Base-by-base conservation (phyloP, 2,888 invertebrate genomes). In the Drosophila sordidula region DNA sequence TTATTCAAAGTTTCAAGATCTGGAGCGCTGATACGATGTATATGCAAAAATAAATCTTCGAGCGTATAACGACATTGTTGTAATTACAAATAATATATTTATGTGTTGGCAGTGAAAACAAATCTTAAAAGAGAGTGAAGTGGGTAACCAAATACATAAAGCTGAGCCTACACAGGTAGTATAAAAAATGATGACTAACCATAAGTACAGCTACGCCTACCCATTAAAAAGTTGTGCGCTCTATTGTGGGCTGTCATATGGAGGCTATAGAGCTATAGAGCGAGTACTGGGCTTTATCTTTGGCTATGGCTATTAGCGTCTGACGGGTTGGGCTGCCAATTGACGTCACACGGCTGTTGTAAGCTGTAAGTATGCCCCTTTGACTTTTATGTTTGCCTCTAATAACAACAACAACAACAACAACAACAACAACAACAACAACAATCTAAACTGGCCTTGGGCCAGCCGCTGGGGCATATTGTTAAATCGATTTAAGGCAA, bases 401-500 rank as follows among this genome's bases (percentile, higher is more conserved):
- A 45, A 46, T 59, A 57, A 46, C 32, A 62, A 38, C 49, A 47
- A 18, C n/a, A n/a, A n/a, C n/a, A n/a, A n/a, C n/a, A n/a, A 18
- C 44, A 59, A 44, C 32, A 50, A 25, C 22, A 44, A 66, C 59
- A 58, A 47, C 47, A 68, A 36, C 36, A 42, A 42, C 11, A 41
- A 41, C 18, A 18, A 44, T 16, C 22, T 44, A 14, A 57, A 34
- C 64, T 65, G 78, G 64, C 72, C 78, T 75, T 80, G 65, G 69
- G 61, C 22, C 58, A 38, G 57, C 51, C 47, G 65, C 25, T 57
- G 51, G 45, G 47, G 66, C 50, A 72, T 76, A 78, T 80, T 83
- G 87, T 83, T 83, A 78, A 87, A 83, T 87, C 82, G 82, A 83
- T 83, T 84, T 72, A 74, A 67, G 66, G 65, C 71, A 58, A 80